Evolutionary conservation across 2,797 vertebrate genomes (phyloP), one percentile per base, ranked within the genome.

Genomic region (Peromyscus melanophrys): DNA sequence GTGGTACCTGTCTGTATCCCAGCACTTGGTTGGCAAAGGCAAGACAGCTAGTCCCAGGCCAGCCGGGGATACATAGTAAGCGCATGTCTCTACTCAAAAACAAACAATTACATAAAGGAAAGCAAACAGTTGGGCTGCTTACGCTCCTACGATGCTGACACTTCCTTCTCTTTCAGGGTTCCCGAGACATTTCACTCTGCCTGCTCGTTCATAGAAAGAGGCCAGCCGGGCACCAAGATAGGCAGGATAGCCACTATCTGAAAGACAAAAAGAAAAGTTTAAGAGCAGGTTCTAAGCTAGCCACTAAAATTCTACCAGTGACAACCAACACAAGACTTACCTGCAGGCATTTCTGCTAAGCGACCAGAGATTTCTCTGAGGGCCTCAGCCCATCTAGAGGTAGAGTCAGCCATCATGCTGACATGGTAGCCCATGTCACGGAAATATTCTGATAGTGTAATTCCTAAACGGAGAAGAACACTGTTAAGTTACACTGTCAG

Each of bases 401-500:
- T 99, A 0, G 99, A 99, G 98, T 99, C 99, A 40, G 99, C 99
- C 99, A 99, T 99, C 99, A 99, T 99, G 97, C 99, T 99, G 98
- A 99, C 99, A 0, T 99, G 99, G 97, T 99, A 99, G 80, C 99
- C 99, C 99, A 99, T 99, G 97, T 99, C 99, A 93, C 99, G 98
- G 98, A 99, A 99, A 98, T 99, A 99, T 97, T 99, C 99, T 0
- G 99, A 99, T 83, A 99, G 98, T 0, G 99, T 99, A 98, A 99
- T 99, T 52, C 99, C 99, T 99, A 96, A 10, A 96, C 86, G 57
- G 84, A 87, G 61, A 97, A 94, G 73, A 92, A 89, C 57, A 86
- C 80, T 71, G 34, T 52, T 34, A 92, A 92, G 17, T 97, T 94
- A 96, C 25, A 91, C 91, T 55, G 29, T 31, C 89, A 55, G 52